Evolutionary conservation across 2,888 invertebrate genomes (phyloP).

Genomic region (Nesidiocoris tenuis): DNA sequence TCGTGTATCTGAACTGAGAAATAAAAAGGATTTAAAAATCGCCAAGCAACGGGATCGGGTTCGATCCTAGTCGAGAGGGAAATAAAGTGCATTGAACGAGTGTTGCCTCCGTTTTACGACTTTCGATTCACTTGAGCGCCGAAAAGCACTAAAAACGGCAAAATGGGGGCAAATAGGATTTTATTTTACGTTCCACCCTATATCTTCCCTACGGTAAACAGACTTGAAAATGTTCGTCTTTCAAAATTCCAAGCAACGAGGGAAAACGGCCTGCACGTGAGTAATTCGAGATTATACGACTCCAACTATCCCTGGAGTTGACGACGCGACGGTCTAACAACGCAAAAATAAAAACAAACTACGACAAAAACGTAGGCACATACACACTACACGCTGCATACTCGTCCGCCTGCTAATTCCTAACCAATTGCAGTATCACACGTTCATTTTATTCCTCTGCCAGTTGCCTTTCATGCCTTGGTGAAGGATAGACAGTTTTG

Average conservation of each 20-base stretch:
- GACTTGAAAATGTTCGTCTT: conserved; percentile 2
- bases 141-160: conserved; percentile 23
- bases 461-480: too few relatives aligned
- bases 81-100: neutral
- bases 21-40: neutral
- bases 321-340: too few relatives aligned
- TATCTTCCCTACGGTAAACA: conserved; percentile 7
- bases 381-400: too few relatives aligned
- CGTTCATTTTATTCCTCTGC: too few relatives aligned
- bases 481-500: too few relatives aligned
- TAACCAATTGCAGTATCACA: too few relatives aligned
- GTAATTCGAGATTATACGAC: neutral
- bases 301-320: too few relatives aligned
- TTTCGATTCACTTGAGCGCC: neutral
- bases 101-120: conserved; percentile 18
- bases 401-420: too few relatives aligned
- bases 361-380: too few relatives aligned
- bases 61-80: neutral
- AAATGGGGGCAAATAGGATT: conserved; percentile 32
- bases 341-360: too few relatives aligned
- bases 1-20: neutral
- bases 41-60: neutral
- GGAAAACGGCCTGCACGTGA: neutral
- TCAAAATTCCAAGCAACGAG: neutral
- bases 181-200: conserved; percentile 12